Base-by-base conservation (phyloP, 2,113 vertebrate genomes). In the Oryzias woworae region DNA sequence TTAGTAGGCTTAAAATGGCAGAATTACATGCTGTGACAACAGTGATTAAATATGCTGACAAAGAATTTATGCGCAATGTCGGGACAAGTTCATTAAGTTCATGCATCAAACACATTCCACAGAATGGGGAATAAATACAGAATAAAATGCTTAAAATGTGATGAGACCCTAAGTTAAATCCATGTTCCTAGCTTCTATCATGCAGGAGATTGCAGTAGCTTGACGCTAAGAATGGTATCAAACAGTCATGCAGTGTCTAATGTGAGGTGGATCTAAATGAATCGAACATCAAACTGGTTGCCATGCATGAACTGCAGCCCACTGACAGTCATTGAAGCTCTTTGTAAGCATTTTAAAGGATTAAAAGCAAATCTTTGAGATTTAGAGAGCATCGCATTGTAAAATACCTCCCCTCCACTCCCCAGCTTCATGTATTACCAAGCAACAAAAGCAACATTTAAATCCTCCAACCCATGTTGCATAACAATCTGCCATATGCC, bases 131-230 rank as follows among this genome's bases (percentile, higher is more conserved):
- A 14, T 44, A 62, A 45, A 41, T 22, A 14, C 53, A 74, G 62
- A 80, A 64, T 36, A 77, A 58, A 63, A 71, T 71, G 36, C 51
- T 64, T 4, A 56, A 69, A 80, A 58, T 14, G 44, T 48, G 31
- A 54, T 26, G 55, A 80, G 47, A 58, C 56, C 69, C 69, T 70
- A 12, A 28, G 14, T 77, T 43, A 62, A 72, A 85, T 81, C 64
- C 71, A 60, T 76, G 58, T 53, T 58, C 72, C 58, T 28, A 22
- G 67, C 60, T 65, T 79, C 26, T n/a, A 75, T 58, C 68, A 55
- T 53, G 47, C 69, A 65, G 67, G 64, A 23, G 68, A 70, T 66
- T 70, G 62, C 18, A 44, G 28, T 65, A 86, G 86, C 80, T 75
- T n/a, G 50, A 85, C 63, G 58, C 71, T 81, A 77, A 61, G 55